A percentile compares a stretch with the other conserved stretches of the same genome.
phyloP scores from a whole-genome alignment of 2,888 invertebrate species.

The Dusona sp. region DNA sequence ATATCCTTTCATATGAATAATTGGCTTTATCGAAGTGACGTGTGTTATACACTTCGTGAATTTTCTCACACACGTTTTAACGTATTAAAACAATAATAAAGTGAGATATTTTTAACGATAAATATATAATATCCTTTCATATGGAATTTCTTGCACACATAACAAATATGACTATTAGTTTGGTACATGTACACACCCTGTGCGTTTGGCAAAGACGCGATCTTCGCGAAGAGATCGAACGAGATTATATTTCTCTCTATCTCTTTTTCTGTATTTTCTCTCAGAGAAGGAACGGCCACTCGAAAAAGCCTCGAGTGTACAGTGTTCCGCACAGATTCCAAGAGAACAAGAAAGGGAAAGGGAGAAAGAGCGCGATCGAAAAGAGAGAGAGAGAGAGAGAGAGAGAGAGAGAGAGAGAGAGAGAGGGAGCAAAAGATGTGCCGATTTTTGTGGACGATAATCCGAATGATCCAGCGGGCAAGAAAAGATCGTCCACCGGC shows the following conservation, averaged over 20 bases:
- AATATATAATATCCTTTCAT: slow-evolving; percentile 17
- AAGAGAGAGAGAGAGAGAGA: neutral
- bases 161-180: slow-evolving; percentile 44
- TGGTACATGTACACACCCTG: slow-evolving; percentile 11
- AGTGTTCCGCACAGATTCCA: slow-evolving; percentile 35
- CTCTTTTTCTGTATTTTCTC: slow-evolving; percentile 62
- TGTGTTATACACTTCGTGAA: too few relatives aligned
- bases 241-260: slow-evolving; percentile 67
- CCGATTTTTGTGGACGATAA: slow-evolving; percentile 68
- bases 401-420: slow-evolving; percentile 1
- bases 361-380: neutral
- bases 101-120: slow-evolving; percentile 9
- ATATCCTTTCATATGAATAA: neutral
- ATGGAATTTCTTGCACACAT: slow-evolving; percentile 35
- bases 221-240: slow-evolving; percentile 73
- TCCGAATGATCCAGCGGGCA: slow-evolving; percentile 70
- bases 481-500: slow-evolving; percentile 62
- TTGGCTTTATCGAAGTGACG: too few relatives aligned
- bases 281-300: slow-evolving; percentile 67
- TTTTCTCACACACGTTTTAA: too few relatives aligned
- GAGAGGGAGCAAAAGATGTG: slow-evolving; percentile 44
- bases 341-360: slow-evolving; percentile 8
- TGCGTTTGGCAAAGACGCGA: slow-evolving; percentile 68
- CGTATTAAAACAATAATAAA: neutral
- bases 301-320: slow-evolving; percentile 55